These are phyloP conservation scores for Pectinophora gossypiella DNA, from an alignment of 1,140 invertebrate species.

Conservation along the genomic window DNA sequence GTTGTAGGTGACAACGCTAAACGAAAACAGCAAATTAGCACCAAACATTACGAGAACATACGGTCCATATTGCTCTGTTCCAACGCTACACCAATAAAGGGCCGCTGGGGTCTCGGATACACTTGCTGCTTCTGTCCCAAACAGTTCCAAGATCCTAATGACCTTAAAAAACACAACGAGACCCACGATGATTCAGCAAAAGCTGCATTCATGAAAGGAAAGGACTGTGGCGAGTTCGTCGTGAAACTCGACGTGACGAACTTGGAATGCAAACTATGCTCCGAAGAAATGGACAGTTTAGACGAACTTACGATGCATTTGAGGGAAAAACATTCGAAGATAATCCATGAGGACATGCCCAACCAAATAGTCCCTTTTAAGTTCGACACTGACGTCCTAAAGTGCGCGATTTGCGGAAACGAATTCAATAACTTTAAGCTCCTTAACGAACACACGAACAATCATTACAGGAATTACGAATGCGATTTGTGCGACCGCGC, in stretches of 20 bases:
- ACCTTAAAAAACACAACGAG: slow-evolving; percentile 18
- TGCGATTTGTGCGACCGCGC: not conserved
- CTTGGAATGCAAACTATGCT: slow-evolving; percentile 33
- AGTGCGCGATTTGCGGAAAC: slow-evolving; percentile 30
- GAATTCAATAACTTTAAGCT: slow-evolving; percentile 26
- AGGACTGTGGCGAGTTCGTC: slow-evolving; percentile 4
- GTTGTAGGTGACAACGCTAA: slow-evolving; percentile 10
- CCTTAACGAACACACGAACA: slow-evolving; percentile 22
- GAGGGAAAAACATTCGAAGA: slow-evolving; percentile 19
- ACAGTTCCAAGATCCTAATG: slow-evolving; percentile 7
- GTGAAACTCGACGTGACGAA: slow-evolving; percentile 41
- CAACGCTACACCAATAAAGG: slow-evolving; percentile 19
- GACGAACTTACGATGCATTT: slow-evolving; percentile 28
- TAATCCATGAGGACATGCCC: slow-evolving; percentile 16
- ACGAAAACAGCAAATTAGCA: not conserved
- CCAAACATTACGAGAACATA: not conserved
- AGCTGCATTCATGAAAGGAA: not conserved
- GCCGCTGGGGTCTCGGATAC: slow-evolving; percentile 10
- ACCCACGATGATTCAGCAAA: not conserved
- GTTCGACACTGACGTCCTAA: slow-evolving; percentile 20
- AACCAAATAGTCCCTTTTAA: slow-evolving; percentile 36
- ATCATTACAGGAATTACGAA: slow-evolving; percentile 16
- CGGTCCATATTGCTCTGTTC: slow-evolving; percentile 7
- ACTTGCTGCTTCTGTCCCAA: slow-evolving; percentile 15
- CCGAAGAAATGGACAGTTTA: slow-evolving; percentile 16